A percentile compares a stretch with the other conserved stretches of the same genome.
Evolutionary conservation across 2,113 vertebrate species (phyloP).

Genomic region (Eleginops maclovinus): DNA sequence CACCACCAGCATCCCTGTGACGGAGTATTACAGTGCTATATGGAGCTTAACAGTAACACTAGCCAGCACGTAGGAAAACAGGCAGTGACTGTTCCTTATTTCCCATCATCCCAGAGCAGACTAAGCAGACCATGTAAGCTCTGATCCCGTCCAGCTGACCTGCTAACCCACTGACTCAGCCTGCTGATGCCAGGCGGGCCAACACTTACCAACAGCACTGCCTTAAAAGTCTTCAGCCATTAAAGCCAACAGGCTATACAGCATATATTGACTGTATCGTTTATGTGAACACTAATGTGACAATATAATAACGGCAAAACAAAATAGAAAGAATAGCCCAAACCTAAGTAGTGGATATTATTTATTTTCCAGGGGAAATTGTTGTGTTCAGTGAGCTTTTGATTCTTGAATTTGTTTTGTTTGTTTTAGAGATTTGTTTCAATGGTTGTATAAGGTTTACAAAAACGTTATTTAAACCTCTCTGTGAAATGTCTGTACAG

Average conservation of each 20-base stretch:
- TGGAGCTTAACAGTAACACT: slow-evolving; percentile 30
- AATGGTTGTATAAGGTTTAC: not conserved
- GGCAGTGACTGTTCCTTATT: slow-evolving; percentile 47
- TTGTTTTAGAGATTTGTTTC: not conserved
- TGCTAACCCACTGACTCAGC: slow-evolving; percentile 68
- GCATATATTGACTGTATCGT: no score
- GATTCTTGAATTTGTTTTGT: not conserved
- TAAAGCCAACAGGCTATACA: not conserved
- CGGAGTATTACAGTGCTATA: slow-evolving; percentile 31
- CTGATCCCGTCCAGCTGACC: slow-evolving; percentile 65
- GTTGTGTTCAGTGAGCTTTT: not conserved
- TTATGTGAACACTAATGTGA: not conserved
- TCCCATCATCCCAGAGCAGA: slow-evolving; percentile 36
- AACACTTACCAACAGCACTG: slow-evolving; percentile 23
- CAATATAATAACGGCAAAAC: not conserved
- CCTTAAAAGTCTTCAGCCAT: slow-evolving; percentile 22
- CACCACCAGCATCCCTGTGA: slow-evolving; percentile 43
- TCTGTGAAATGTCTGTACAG: not conserved
- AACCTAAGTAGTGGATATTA: not conserved
- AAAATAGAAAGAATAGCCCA: not conserved
- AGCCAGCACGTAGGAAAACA: slow-evolving; percentile 20
- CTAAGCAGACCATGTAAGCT: slow-evolving; percentile 51
- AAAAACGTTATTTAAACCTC: not conserved
- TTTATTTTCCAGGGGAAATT: not conserved
- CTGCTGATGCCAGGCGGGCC: slow-evolving; percentile 30